Evolutionary conservation across 2,888 invertebrate species (phyloP).

Genomic region (Eupithecia dodoneata): DNA sequence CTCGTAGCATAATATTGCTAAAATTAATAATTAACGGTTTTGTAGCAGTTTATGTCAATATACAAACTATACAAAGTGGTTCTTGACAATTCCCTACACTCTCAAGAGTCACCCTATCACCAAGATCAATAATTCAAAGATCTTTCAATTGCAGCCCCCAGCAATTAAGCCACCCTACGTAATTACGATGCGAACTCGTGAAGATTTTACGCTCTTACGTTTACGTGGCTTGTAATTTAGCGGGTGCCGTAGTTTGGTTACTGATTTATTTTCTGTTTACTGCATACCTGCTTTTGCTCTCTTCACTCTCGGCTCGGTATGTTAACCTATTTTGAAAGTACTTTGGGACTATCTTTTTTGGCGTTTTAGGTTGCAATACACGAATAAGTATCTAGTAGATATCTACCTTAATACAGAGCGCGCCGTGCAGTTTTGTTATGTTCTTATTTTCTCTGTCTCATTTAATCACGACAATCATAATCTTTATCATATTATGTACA

Average conservation of each 20-base stretch:
- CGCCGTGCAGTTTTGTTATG: neutral
- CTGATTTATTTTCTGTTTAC: constrained; percentile 30
- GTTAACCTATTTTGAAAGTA: neutral
- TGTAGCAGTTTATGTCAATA: neutral
- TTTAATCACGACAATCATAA: neutral
- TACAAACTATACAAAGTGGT: neutral
- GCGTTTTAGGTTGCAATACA: neutral
- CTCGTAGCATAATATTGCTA: no score
- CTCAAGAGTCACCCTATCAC: constrained; percentile 25
- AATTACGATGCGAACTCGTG: constrained; percentile 75
- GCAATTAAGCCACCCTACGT: constrained; percentile 72
- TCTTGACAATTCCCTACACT: neutral
- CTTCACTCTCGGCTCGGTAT: neutral
- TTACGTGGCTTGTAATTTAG: constrained; percentile 62
- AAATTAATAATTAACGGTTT: neutral
- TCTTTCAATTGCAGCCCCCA: constrained; percentile 62
- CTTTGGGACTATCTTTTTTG: neutral
- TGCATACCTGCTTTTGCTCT: neutral
- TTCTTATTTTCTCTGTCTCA: neutral
- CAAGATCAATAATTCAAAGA: constrained; percentile 66
- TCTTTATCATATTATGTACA: no score
- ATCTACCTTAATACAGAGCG: neutral
- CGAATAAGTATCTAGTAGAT: neutral
- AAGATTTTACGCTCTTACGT: constrained; percentile 77
- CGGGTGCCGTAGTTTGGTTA: constrained; percentile 43